These are phyloP conservation scores for Tetragnatha versicolor DNA, from an alignment of 1,140 invertebrate genomes.

Conservation along the genomic window DNA sequence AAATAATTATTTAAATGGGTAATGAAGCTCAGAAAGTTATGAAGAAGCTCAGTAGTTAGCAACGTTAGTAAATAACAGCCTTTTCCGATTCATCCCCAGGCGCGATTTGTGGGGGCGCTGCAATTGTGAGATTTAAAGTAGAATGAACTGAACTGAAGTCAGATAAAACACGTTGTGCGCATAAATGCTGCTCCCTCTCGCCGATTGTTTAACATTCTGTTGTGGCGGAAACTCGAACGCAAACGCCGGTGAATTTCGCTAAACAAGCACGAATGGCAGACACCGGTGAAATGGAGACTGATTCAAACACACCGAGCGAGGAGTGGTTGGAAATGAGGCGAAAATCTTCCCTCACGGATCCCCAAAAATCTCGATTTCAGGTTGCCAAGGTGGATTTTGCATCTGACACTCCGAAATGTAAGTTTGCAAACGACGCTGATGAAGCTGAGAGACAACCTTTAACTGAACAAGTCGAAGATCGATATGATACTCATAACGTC, in stretches of 20 bases:
- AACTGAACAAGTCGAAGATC: conserved; percentile 4
- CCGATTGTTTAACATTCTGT: not conserved
- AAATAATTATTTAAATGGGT: no score
- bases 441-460: conserved; percentile 39
- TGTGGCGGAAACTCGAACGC: conserved; percentile 47
- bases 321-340: conserved; percentile 49
- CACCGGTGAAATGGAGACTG: not conserved
- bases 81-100: no score
- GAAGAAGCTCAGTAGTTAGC: no score
- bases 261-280: conserved; percentile 9
- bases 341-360: conserved; percentile 22
- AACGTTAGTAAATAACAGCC: no score
- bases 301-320: not conserved
- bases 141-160: conserved; percentile 32
- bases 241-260: conserved; percentile 5
- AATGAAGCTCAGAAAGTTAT: no score
- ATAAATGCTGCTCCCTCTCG: conserved; percentile 20
- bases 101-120: no score
- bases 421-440: conserved; percentile 30
- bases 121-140: no score
- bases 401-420: conserved; percentile 29
- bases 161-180: conserved; percentile 22
- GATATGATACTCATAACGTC: conserved; percentile 76
- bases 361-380: conserved; percentile 62
- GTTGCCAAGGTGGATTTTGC: conserved; percentile 63